Base-by-base conservation (phyloP, 2,113 vertebrate genomes). In the Chaetodon trifascialis region DNA sequence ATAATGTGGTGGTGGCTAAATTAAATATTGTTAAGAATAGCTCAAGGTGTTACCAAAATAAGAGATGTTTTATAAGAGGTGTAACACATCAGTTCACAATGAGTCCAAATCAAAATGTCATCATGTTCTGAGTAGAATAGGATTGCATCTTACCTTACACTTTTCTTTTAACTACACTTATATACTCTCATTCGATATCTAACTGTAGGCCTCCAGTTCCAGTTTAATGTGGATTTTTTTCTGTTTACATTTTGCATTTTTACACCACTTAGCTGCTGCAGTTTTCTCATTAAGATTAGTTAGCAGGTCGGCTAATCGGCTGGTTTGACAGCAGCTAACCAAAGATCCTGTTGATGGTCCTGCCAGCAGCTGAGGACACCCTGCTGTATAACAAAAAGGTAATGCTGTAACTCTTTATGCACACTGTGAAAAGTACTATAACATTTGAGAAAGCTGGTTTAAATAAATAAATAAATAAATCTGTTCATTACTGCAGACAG, bases 261-360 rank as follows among this genome's bases (percentile, higher is more conserved):
- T 2, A 73, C 46, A 12, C 46, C n/a, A 40, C 12, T 69, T 14
- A 2, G 23, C 52, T 60, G 58, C 65, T 75, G 25, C 46, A 4
- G 47, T 25, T 75, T 80, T 58, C 19, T 72, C 25, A 42, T 64
- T 49, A 30, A 54, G 59, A 68, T 11, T 1, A 77, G 47, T 67
- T 44, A 19, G 12, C 5, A 47, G 46, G 3, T 15, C 3, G 12
- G 46, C 5, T 47, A 47, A 46, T 46, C 30, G 4, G 38, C 38
- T 4, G 38, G 38, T 40, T 40, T 40, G 38, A 40, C 38, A 40
- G 38, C 38, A 40, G 5, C 38, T 40, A 7, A 40, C 38, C 38
- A 3, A 5, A 40, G 38, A 40, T 40, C 8, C 38, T 4, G 38
- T 40, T 40, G 5, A 40, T 40, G 51, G 17, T 36, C 11, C 56